These are phyloP conservation scores for Euphydryas editha DNA, from an alignment of 2,888 invertebrate genomes.

Conservation along the genomic window DNA sequence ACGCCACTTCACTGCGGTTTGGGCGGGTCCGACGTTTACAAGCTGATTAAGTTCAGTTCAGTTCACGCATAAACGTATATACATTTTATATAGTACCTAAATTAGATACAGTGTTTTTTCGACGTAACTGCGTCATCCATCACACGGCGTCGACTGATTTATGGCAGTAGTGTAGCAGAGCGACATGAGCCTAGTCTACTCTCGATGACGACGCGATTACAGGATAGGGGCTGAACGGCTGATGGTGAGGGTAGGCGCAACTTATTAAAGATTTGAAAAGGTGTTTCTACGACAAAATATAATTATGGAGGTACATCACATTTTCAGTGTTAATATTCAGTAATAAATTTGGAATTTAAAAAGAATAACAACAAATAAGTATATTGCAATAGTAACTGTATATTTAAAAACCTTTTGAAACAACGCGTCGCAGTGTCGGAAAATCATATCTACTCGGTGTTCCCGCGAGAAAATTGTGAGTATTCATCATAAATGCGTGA, in stretches of 20 bases:
- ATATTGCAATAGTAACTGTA: constrained; percentile 29
- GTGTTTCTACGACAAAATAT: neutral
- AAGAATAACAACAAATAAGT: constrained; percentile 1
- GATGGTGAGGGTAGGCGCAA: constrained; percentile 39
- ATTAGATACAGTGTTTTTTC: constrained; percentile 58
- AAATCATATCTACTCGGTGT: constrained; percentile 63
- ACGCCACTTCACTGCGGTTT: too few species aligned
- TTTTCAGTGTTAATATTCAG: neutral
- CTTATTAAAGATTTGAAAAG: neutral
- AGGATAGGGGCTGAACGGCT: constrained; percentile 46
- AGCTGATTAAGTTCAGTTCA: too few species aligned
- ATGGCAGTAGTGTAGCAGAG: constrained; percentile 68
- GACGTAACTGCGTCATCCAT: constrained; percentile 67
- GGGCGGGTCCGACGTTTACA: too few species aligned
- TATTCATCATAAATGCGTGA: constrained; percentile 81
- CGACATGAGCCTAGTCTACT: constrained; percentile 69
- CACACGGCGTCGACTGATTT: constrained; percentile 77
- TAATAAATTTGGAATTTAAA: neutral
- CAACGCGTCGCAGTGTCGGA: constrained; percentile 51
- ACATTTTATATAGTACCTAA: constrained; percentile 34
- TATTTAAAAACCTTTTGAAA: constrained; percentile 42
- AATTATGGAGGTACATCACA: neutral
- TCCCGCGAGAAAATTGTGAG: constrained; percentile 78
- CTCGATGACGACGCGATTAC: constrained; percentile 76
- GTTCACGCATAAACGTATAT: neutral